Percentiles rank a stretch among this genome's conserved stretches.
Evolutionary conservation across 2,888 invertebrate species (phyloP).

Genomic region (Leptura quadrifasciata): DNA sequence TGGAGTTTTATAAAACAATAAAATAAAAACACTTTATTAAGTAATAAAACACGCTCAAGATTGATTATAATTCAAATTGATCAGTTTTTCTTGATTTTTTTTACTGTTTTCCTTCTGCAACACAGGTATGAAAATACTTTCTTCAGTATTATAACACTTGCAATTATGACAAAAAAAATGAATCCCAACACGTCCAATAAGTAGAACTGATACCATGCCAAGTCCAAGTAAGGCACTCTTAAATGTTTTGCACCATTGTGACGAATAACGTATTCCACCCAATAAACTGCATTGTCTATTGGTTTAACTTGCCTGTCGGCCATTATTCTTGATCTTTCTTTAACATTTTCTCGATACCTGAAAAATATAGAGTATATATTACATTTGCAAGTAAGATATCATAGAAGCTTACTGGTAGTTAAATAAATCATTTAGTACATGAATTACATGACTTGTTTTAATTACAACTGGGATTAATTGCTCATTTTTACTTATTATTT

Average conservation of each 20-base stretch:
- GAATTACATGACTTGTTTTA: no score
- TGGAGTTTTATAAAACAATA: neutral
- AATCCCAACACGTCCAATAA: neutral
- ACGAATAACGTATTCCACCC: constrained; percentile 61
- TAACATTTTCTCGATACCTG: constrained; percentile 14
- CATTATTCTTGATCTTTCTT: constrained; percentile 14
- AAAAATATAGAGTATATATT: no score
- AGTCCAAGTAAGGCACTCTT: constrained; percentile 51
- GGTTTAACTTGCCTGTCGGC: constrained; percentile 2
- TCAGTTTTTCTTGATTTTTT: neutral
- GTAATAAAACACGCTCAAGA: neutral
- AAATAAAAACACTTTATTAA: neutral
- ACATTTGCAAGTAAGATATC: no score
- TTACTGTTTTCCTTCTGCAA: neutral
- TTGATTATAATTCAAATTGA: neutral
- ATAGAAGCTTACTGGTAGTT: no score
- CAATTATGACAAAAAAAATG: neutral
- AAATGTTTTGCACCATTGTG: constrained; percentile 61
- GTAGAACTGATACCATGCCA: constrained; percentile 57
- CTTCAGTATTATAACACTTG: neutral
- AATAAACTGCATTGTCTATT: constrained; percentile 59
- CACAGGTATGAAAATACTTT: neutral
- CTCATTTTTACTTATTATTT: no score
- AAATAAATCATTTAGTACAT: no score
- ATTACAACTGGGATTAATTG: no score